Evolutionary conservation across 2,113 vertebrate species (phyloP).

Genomic region (Perccottus glenii): DNA sequence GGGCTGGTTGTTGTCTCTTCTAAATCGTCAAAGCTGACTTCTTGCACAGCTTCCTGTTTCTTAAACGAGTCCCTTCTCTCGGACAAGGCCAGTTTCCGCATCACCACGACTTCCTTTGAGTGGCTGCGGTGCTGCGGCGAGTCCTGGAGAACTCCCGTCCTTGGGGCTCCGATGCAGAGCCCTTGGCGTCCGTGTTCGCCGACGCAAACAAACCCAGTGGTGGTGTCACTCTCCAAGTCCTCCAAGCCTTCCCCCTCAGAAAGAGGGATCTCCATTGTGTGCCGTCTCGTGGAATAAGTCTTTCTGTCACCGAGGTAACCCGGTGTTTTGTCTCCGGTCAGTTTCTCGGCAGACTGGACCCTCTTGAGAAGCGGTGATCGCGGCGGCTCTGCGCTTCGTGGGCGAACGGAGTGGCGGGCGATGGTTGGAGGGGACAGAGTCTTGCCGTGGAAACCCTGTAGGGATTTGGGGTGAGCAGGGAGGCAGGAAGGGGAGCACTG

Average conservation of each 20-base stretch:
- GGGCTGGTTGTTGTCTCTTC: slow-evolving; percentile 41
- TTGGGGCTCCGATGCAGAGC: slow-evolving; percentile 47
- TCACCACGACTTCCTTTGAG: slow-evolving; percentile 85
- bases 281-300: slow-evolving; percentile 69
- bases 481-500: slow-evolving; percentile 87
- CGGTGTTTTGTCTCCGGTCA: slow-evolving; percentile 82
- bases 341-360: slow-evolving; percentile 88
- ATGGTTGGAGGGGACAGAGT: slow-evolving; percentile 86
- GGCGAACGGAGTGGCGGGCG: slow-evolving; percentile 81
- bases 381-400: slow-evolving; percentile 80
- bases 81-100: slow-evolving; percentile 88
- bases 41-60: slow-evolving; percentile 93
- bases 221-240: slow-evolving; percentile 55
- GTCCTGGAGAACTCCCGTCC: slow-evolving; percentile 67
- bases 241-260: slow-evolving; percentile 71
- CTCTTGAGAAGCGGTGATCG: slow-evolving; percentile 89
- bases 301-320: slow-evolving; percentile 80
- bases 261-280: slow-evolving; percentile 77
- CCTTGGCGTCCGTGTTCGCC: slow-evolving; percentile 76
- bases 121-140: slow-evolving; percentile 61
- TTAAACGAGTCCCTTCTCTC: slow-evolving; percentile 94
- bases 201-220: slow-evolving; percentile 67
- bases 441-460: slow-evolving; percentile 84
- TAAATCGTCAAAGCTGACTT: slow-evolving; percentile 86
- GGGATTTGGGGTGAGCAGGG: slow-evolving; percentile 76